Evolutionary conservation across 2,797 vertebrate genomes (phyloP).

Genomic region (Cirrhinus mrigala): DNA sequence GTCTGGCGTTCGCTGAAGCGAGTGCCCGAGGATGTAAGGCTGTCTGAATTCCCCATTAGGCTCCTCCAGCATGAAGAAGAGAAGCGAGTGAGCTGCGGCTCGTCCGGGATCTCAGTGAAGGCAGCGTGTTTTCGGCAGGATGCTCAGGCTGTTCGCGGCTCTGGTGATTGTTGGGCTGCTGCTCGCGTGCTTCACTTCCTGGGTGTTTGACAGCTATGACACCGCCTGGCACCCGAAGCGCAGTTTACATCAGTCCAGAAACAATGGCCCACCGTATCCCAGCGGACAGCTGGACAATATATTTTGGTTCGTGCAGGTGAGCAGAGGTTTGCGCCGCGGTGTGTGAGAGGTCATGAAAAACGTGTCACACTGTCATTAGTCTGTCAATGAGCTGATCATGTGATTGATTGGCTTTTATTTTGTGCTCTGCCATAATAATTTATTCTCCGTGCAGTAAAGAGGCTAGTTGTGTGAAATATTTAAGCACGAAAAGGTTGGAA

Average conservation of each 20-base stretch:
- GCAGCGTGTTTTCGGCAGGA: slow-evolving; percentile 64
- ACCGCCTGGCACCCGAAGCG: slow-evolving; percentile 79
- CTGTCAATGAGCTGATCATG: slow-evolving; percentile 15
- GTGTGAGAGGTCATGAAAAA: not conserved
- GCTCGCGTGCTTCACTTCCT: slow-evolving; percentile 80
- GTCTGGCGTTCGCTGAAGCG: not conserved
- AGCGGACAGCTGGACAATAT: slow-evolving; percentile 77
- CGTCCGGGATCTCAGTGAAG: not conserved
- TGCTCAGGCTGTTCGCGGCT: slow-evolving; percentile 80
- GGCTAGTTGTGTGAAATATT: not conserved
- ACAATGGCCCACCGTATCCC: slow-evolving; percentile 75
- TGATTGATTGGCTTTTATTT: slow-evolving; percentile 40
- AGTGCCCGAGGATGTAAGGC: not conserved
- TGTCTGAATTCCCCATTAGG: not conserved
- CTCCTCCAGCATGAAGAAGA: not conserved
- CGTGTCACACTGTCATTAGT: not conserved
- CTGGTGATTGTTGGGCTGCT: slow-evolving; percentile 79
- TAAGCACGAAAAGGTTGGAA: not conserved
- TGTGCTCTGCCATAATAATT: slow-evolving; percentile 32
- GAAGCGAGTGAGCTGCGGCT: slow-evolving; percentile 7
- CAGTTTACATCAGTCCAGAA: slow-evolving; percentile 66
- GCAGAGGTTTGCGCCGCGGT: slow-evolving; percentile 19
- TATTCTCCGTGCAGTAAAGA: not conserved
- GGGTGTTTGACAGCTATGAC: slow-evolving; percentile 83
- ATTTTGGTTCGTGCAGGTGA: slow-evolving; percentile 95